These are phyloP conservation scores for Phragmatobia fuliginosa DNA, from an alignment of 2,888 invertebrate genomes.

Conservation along the genomic window DNA sequence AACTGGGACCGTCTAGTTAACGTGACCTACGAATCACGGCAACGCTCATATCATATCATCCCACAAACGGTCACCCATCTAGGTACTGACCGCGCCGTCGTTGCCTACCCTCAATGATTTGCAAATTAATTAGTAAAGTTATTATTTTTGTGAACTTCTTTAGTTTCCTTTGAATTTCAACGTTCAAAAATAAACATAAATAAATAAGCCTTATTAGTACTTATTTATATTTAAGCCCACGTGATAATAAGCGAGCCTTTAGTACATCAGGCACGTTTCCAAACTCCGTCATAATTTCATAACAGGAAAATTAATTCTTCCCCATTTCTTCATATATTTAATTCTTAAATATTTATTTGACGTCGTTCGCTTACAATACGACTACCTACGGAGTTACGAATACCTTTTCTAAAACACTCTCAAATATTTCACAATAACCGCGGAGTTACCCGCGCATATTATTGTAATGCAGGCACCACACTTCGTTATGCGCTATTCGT, in stretches of 20 bases:
- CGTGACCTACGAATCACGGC: too few relatives aligned
- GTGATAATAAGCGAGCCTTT: neutral
- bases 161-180: neutral
- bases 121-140: neutral
- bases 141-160: neutral
- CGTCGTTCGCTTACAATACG: neutral
- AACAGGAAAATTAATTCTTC: neutral
- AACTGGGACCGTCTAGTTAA: too few relatives aligned
- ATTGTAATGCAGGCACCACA: too few relatives aligned
- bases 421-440: too few relatives aligned
- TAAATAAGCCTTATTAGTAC: neutral
- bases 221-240: neutral
- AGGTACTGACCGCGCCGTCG: too few relatives aligned
- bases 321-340: neutral
- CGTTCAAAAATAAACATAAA: neutral
- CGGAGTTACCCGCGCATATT: too few relatives aligned
- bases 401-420: neutral
- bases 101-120: too few relatives aligned
- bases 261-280: neutral
- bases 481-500: too few relatives aligned
- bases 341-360: neutral
- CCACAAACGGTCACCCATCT: too few relatives aligned
- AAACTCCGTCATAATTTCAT: neutral
- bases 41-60: too few relatives aligned
- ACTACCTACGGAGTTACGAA: neutral